Conservation (phyloP, 2,113 vertebrate genomes). For the Zapornia atra region DNA sequence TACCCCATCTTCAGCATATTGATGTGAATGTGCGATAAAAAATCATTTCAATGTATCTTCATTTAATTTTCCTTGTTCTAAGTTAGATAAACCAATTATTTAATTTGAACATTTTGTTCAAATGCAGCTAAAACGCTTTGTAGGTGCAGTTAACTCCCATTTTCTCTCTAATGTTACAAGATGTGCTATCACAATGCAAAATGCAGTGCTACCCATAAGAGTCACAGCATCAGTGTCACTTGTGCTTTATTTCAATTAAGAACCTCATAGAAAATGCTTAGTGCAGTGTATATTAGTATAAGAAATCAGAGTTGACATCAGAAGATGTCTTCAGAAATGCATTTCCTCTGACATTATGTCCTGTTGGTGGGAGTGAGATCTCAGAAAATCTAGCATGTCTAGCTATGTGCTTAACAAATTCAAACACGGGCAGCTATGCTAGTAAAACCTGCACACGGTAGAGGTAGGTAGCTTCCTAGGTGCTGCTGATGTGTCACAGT, state of each 20-base stretch:
- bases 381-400: background rate
- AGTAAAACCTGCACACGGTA: background rate
- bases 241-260: background rate
- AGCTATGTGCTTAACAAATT: background rate
- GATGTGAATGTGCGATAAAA: background rate
- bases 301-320: background rate
- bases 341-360: background rate
- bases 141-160: background rate
- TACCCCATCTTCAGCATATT: background rate
- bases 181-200: background rate
- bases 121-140: background rate
- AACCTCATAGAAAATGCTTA: background rate
- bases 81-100: background rate
- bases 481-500: background rate
- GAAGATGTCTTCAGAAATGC: background rate
- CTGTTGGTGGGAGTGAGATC: background rate
- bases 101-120: background rate
- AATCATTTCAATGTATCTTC: background rate
- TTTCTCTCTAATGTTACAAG: background rate
- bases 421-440: accelerated
- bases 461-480: background rate
- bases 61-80: background rate
- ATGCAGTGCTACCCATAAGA: background rate
- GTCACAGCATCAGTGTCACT: background rate
- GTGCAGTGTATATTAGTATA: background rate